phyloP scores from a whole-genome alignment of 1,140 invertebrate genomes.

The Drosophila oshimai region DNA sequence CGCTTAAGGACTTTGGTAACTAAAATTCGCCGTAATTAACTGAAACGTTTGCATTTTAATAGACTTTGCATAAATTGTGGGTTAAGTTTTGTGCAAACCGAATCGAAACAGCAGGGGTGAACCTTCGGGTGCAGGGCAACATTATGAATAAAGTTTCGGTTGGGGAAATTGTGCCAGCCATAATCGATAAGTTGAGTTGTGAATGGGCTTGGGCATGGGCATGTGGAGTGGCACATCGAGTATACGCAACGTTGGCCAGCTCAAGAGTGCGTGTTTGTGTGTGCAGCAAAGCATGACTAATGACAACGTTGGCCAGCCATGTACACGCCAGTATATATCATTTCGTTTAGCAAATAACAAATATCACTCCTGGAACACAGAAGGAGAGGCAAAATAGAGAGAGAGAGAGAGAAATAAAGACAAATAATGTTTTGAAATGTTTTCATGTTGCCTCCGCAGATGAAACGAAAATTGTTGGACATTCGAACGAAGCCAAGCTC shows the following conservation, averaged over 20 bases:
- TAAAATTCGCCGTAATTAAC: slow-evolving; percentile 72
- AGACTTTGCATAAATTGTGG: slow-evolving; percentile 54
- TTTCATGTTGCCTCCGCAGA: slow-evolving; percentile 41
- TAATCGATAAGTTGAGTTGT: slow-evolving; percentile 56
- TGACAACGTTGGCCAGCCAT: slow-evolving; percentile 63
- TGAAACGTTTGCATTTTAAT: slow-evolving; percentile 68
- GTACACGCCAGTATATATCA: slow-evolving; percentile 59
- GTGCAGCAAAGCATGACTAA: slow-evolving; percentile 73
- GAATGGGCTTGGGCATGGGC: neutral
- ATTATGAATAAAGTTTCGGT: slow-evolving; percentile 59
- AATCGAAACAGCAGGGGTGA: neutral
- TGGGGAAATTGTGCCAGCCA: slow-evolving; percentile 5
- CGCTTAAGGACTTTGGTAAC: slow-evolving; percentile 58
- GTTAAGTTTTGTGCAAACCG: slow-evolving; percentile 25
- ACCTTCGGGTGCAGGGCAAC: slow-evolving; percentile 1
- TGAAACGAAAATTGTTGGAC: slow-evolving; percentile 61
- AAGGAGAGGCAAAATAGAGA: neutral
- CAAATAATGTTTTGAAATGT: slow-evolving; percentile 74
- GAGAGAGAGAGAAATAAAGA: slow-evolving; percentile 58
- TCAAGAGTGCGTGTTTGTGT: slow-evolving; percentile 13
- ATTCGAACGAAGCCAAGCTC: slow-evolving; percentile 36
- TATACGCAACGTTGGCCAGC: slow-evolving; percentile 55
- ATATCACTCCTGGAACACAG: slow-evolving; percentile 35
- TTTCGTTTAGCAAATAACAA: slow-evolving; percentile 75
- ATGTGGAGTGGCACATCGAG: slow-evolving; percentile 34